Base-by-base conservation (phyloP, 1,140 invertebrate genomes). In the Drosophila nasuta region DNA sequence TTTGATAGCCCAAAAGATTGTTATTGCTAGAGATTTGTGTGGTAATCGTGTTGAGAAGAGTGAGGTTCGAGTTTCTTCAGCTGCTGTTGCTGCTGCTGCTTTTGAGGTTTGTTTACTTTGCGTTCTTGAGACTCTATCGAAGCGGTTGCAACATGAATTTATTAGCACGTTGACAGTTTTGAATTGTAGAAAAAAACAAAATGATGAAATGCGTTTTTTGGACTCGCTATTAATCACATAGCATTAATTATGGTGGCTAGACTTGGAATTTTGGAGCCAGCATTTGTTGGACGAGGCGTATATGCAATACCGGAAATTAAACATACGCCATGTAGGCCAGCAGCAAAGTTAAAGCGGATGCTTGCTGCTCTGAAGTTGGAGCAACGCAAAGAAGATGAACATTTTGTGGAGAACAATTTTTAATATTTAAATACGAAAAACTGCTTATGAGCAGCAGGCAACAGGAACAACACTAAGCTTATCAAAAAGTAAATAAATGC, bases 271-370 rank as follows among this genome's bases (percentile, higher is more conserved):
- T 35, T 41, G 7, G 45, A 33, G 20, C 10, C 38, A 10, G 13
- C 11, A 25, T 20, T 4, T 3, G 13, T 54, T 35, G 46, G 30
- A 35, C 20, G 35, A n/a, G 28, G 20, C 69, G 73, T 88, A 82
- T 88, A 74, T 77, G 70, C 79, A 88, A 83, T 80, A 69, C 77
- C 82, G 82, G 83, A 87, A 87, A 87, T 87, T 87, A 87, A 88
- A 83, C 83, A 87, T 87, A 87, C 83, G 77, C 83, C 69, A 82
- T 77, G 57, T 58, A 75, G 69, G 72, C 75, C 41, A 56, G 38
- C 54, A 43, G 64, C 45, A 70, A 25, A 54, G 62, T 76, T 65
- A 77, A 78, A 65, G 74, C 82, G 82, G 82, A 87, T 82, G 83
- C 68, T 79, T 79, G 77, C 87, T 88, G 69, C 79, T 25, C 7